Conservation (phyloP, 2,113 vertebrate species). For the Myodes glareolus region DNA sequence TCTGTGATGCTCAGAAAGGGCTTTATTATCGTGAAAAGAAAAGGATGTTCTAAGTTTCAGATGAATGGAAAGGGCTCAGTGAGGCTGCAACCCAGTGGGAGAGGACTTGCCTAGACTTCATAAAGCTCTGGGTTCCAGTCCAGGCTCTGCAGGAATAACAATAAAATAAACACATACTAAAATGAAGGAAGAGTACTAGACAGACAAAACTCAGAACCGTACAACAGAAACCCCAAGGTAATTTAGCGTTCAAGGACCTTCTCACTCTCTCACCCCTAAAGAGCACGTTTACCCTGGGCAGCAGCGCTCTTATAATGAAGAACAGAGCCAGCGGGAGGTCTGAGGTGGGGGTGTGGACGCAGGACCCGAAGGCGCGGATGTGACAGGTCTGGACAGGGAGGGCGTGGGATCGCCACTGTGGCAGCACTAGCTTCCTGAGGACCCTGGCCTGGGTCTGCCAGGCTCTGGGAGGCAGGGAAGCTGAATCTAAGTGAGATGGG, state of each 20-base stretch:
- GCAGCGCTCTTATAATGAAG: too few species aligned
- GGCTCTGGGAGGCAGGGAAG: too few species aligned
- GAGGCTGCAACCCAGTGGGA: not conserved
- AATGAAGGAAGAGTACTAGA: not conserved
- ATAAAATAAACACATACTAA: not conserved
- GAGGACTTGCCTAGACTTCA: not conserved
- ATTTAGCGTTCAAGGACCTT: not conserved
- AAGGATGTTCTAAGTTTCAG: not conserved
- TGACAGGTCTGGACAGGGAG: not conserved
- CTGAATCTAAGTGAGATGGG: not conserved
- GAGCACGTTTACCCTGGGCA: fast-evolving
- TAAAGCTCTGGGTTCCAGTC: not conserved
- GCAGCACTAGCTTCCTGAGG: not conserved
- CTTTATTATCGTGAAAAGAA: not conserved
- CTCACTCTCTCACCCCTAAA: not conserved
- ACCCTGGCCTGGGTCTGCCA: not conserved
- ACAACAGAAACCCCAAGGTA: not conserved
- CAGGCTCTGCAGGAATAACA: not conserved
- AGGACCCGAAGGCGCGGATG: fast-evolving
- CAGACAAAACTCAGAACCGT: not conserved
- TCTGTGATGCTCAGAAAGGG: not conserved
- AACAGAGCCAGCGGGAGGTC: fast-evolving
- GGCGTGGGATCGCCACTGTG: fast-evolving
- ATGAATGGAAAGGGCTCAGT: too few species aligned
- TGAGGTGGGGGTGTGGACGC: fast-evolving